Evolutionary conservation across 2,797 vertebrate species (phyloP), one percentile per base, ranked within the genome.

Genomic region (Knipowitschia caucasica): DNA sequence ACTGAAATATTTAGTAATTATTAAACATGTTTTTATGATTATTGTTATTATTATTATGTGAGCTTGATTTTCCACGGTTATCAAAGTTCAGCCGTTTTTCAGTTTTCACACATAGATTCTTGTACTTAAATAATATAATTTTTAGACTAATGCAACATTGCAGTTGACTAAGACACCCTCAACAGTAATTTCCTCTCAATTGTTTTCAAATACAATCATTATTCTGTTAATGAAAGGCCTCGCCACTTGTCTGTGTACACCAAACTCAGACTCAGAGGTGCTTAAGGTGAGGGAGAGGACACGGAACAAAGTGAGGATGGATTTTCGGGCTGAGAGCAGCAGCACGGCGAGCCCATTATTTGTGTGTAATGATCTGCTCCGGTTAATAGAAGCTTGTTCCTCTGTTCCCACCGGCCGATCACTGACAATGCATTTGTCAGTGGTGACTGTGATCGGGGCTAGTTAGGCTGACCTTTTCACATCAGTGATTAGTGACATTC

Each of bases 401-500:
- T 73, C 56, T 57, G 58, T 78, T 85, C 73, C 66, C 64, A 60
- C 72, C 47, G 71, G 71, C 69, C 70, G 63, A 61, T 61, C 33
- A n/a, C 46, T 64, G 67, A 84, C 80, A 75, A 78, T 72, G 70
- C 65, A 70, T 81, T 69, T 74, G 76, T 83, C 80, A 72, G 64
- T 60, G 21, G 51, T 36, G 50, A 53, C 56, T 77, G 67, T 65
- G 81, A 62, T 72, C 57, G 80, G 56, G 55, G 69, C 77, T 85
- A 75, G 75, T 78, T 78, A 65, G 67, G 52, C 67, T 86, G 84
- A 86, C 84, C 80, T 86, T 86, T 84, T 59, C 64, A 62, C 46
- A 80, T 81, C 67, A 62, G 64, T 81, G 80, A 82, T 87, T 82
- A 81, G 75, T 73, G 84, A 73, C 73, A 69, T 78, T 84, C 84